Percentiles rank a stretch among this genome's conserved stretches.
These are phyloP conservation scores for Myiozetetes cayanensis DNA, from an alignment of 2,113 vertebrate genomes.

Conservation along the genomic window DNA sequence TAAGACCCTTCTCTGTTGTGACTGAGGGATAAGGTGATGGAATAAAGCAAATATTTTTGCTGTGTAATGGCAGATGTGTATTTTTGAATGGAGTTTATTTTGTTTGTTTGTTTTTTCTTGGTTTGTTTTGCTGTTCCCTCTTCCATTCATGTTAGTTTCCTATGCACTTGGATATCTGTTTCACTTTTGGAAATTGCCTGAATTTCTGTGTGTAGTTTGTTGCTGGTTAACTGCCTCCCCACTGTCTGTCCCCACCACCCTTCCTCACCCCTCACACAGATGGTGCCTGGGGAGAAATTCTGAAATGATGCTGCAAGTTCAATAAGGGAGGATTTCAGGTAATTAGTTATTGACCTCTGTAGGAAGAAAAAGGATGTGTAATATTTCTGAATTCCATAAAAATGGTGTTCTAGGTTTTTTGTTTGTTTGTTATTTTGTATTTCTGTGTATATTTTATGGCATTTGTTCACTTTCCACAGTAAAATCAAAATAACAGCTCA, in stretches of 20 bases:
- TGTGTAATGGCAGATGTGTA: neutral
- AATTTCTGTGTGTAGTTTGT: neutral
- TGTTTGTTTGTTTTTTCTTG: no score
- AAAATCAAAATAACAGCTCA: neutral
- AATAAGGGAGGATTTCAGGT: neutral
- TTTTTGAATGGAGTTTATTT: neutral
- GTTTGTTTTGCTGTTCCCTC: neutral
- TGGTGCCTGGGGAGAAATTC: neutral
- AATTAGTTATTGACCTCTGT: neutral
- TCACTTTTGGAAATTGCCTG: neutral
- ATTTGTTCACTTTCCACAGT: neutral
- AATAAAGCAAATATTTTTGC: neutral
- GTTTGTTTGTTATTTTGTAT: neutral
- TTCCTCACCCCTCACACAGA: no score
- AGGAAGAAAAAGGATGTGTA: neutral
- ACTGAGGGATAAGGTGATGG: neutral
- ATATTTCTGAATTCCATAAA: neutral
- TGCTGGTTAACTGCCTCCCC: neutral
- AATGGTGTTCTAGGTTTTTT: neutral
- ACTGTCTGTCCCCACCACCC: neutral
- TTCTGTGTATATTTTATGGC: neutral
- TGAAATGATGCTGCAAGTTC: neutral
- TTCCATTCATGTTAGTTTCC: neutral
- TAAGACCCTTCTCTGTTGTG: neutral
- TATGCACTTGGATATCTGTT: neutral